Base-by-base conservation (phyloP, 2,888 invertebrate species). In the Drosophila maculinotata region DNA sequence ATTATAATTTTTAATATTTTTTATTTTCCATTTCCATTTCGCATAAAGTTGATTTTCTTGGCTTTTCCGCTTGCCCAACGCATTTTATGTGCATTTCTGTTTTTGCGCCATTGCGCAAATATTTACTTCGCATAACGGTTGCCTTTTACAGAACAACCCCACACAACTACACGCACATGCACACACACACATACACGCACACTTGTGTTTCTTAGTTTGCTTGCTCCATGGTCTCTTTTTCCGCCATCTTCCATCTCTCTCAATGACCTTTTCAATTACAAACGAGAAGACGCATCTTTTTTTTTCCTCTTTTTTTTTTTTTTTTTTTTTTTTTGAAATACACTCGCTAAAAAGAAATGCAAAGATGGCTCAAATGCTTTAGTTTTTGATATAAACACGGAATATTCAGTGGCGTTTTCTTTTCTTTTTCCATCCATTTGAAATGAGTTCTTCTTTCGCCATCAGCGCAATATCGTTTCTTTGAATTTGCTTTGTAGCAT, bases 51-150 rank as follows among this genome's bases (percentile, higher is more conserved):
- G 51, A 64, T 76, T 47, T 63, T 63, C 60, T 77, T 71, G 35
- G 67, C 44, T 67, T 48, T 60, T 56, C 31, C 60, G 38, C 33
- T 52, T 57, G 47, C 30, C 47, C 52, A 38, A 44, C 54, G 53
- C 62, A 62, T 67, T 64, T 67, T 26, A 58, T 66, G 56, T 54
- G 45, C 56, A 51, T 52, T 66, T 64, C 14, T 35, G 44, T 73
- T 68, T 65, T 75, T 77, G 68, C 56, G 69, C 69, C 75, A 72
- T 69, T 67, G 62, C 78, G 80, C 78, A 79, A 79, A 79, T 79
- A 80, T 76, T 79, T 79, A 68, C 73, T 65, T 70, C 70, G 67
- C 70, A 59, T 67, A 67, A 72, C 76, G 54, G 69, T 73, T 60
- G 76, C 71, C 59, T 74, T 54, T 65, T 59, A 62, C 62, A 53